Percentiles rank a stretch among this genome's conserved stretches.
phyloP scores from a whole-genome alignment of 2,113 vertebrate genomes.

The Hemiscyllium ocellatum region DNA sequence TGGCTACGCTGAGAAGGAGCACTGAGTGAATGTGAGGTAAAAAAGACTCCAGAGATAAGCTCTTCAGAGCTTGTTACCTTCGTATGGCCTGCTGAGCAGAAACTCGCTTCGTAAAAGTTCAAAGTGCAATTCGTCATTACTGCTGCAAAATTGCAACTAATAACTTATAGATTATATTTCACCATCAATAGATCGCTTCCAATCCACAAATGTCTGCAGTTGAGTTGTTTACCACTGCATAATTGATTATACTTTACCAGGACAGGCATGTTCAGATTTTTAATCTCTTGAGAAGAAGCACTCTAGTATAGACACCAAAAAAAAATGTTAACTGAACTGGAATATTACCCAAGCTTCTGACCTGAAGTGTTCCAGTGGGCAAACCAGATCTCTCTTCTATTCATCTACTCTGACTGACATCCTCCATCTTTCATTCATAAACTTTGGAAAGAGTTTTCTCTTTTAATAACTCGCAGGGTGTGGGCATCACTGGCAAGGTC shows the following conservation, averaged over 20 bases:
- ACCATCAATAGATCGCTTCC: not conserved
- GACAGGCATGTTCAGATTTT: not conserved
- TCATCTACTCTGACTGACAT: not conserved
- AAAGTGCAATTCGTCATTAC: not conserved
- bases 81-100: too few relatives aligned
- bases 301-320: not conserved
- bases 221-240: not conserved
- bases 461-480: not conserved
- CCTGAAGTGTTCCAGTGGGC: not conserved
- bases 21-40: conserved; percentile 2
- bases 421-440: not conserved
- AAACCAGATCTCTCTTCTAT: not conserved
- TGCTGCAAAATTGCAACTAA: not conserved
- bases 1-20: not conserved
- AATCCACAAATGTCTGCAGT: not conserved
- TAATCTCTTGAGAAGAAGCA: not conserved
- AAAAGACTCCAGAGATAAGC: conserved; percentile 13
- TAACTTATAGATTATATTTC: not conserved
- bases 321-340: not conserved
- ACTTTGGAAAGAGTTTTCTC: not conserved
- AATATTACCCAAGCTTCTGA: not conserved
- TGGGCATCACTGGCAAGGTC: not conserved
- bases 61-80: not conserved
- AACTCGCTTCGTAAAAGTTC: not conserved
- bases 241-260: not conserved